These are phyloP conservation scores for Mesembrinibis cayennensis DNA, from an alignment of 2,113 vertebrate genomes.

Conservation along the genomic window DNA sequence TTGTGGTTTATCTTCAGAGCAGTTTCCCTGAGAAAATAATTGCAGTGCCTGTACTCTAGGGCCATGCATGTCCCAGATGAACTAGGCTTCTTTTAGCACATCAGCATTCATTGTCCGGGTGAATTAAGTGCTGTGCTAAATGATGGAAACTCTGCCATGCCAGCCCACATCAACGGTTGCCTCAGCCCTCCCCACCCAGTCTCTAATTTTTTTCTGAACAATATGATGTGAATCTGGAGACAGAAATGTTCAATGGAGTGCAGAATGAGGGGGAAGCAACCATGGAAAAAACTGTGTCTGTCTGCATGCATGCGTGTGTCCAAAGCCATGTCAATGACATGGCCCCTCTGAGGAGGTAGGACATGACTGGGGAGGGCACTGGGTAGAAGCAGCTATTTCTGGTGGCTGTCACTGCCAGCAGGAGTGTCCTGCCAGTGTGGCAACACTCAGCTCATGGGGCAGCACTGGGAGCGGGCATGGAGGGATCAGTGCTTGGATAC, in stretches of 20 bases:
- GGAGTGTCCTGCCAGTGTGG: neutral
- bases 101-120: slow-evolving; percentile 68
- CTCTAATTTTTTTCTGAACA: slow-evolving; percentile 13
- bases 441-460: neutral
- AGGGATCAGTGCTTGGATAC: neutral
- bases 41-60: slow-evolving; percentile 46
- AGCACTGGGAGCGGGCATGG: neutral
- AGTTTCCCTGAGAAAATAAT: slow-evolving; percentile 71
- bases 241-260: neutral
- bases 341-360: neutral
- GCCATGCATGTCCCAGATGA: slow-evolving; percentile 71
- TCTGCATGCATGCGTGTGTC: neutral
- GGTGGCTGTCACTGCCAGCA: neutral
- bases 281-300: neutral
- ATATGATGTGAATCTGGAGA: slow-evolving; percentile 19
- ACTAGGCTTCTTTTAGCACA: slow-evolving; percentile 38
- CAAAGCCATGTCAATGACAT: neutral
- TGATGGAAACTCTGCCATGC: slow-evolving; percentile 11
- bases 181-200: neutral
- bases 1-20: slow-evolving; percentile 70
- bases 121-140: slow-evolving; percentile 68
- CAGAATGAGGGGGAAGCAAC: neutral
- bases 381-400: neutral
- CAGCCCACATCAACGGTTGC: slow-evolving; percentile 26
- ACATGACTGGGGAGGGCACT: neutral